Percentiles rank a stretch among this genome's conserved stretches.
phyloP scores from a whole-genome alignment of 2,888 invertebrate species.

The Drosophila kambysellisi region DNA sequence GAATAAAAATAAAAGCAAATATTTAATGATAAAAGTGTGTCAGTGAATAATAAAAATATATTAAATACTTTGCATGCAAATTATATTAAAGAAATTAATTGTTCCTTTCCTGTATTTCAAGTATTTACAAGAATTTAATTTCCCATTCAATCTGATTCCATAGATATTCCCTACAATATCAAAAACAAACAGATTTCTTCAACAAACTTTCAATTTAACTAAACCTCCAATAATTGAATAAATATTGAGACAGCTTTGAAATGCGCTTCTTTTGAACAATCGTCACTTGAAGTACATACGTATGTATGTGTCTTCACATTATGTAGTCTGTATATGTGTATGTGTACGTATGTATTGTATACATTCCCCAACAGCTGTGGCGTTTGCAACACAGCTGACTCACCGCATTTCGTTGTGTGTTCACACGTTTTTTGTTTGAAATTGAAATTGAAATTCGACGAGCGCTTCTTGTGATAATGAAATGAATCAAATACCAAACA shows the following conservation, averaged over 20 bases:
- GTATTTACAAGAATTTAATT: neutral
- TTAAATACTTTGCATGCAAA: neutral
- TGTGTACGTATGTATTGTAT: neutral
- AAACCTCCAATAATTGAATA: neutral
- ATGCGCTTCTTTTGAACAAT: neutral
- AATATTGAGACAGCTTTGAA: conserved; percentile 18
- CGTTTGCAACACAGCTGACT: conserved; percentile 38
- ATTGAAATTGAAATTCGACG: conserved; percentile 69
- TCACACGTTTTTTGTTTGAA: conserved; percentile 61
- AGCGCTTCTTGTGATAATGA: conserved; percentile 49
- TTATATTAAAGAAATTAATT: neutral
- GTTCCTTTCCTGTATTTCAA: neutral
- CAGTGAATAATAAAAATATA: neutral
- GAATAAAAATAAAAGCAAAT: neutral
- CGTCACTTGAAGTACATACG: neutral
- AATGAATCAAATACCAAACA: conserved; percentile 29
- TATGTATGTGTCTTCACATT: neutral
- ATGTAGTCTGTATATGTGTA: neutral
- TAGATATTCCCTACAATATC: neutral
- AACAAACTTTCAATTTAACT: neutral
- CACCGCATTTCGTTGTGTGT: conserved; percentile 39
- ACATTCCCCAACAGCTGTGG: conserved; percentile 14
- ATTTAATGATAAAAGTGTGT: neutral
- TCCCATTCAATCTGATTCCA: neutral
- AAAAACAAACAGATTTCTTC: neutral